phyloP scores from a whole-genome alignment of 2,113 vertebrate species.

The Hydrochoerus hydrochaeris region DNA sequence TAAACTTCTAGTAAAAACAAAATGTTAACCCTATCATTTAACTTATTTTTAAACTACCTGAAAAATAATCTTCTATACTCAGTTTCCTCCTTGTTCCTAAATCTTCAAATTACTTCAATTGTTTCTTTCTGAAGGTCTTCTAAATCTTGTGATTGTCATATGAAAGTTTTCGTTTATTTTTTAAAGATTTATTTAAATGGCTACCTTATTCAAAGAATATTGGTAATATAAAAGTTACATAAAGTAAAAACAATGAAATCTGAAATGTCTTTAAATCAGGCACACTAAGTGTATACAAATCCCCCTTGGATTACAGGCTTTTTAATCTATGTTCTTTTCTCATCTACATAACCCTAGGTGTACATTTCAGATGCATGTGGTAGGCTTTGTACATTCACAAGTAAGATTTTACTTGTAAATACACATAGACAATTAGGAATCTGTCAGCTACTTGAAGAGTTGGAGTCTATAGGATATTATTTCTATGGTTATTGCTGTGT shows the following conservation, averaged over 20 bases:
- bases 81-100: background rate
- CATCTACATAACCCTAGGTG: background rate
- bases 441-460: background rate
- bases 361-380: background rate
- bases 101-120: conserved; percentile 35
- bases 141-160: background rate
- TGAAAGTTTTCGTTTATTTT: conserved; percentile 9
- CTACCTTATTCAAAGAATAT: conserved; percentile 13
- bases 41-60: conserved; percentile 44
- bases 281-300: background rate
- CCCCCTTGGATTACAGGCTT: background rate
- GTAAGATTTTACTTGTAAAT: conserved; percentile 51
- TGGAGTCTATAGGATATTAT: background rate
- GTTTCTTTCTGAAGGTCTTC: background rate
- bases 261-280: conserved; percentile 36
- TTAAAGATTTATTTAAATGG: background rate
- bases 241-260: conserved; percentile 39
- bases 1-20: conserved; percentile 6
- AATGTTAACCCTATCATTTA: background rate
- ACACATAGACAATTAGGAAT: background rate
- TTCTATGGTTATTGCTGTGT: conserved; percentile 7
- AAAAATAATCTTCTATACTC: conserved; percentile 9
- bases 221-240: conserved; percentile 40
- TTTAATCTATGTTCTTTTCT: background rate
- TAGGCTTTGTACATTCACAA: background rate